Base-by-base conservation (phyloP, 2,888 invertebrate genomes). In the Autographa pulchrina region DNA sequence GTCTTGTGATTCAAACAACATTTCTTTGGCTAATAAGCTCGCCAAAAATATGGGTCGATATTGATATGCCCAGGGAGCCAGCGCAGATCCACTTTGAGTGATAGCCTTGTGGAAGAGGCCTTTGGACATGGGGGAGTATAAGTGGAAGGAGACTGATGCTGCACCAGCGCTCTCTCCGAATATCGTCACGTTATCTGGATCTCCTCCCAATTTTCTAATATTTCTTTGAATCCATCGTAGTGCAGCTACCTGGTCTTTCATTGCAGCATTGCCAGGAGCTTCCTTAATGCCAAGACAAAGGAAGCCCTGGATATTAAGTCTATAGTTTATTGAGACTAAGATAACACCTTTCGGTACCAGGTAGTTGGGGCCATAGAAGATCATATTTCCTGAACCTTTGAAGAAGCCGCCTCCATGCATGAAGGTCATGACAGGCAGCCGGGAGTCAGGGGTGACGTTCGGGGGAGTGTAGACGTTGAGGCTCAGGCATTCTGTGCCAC, bases 81-180 rank as follows among this genome's bases (percentile, higher is more conserved):
- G 66, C 0, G 94, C 89, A 0, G 95, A 94, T 2, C 95, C 95
- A 73, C 95, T 94, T 70, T 94, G 92, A 32, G 90, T 77, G 16
- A 95, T 94, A 0, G 91, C 94, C 85, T 89, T 93, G 59, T 94
- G 92, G 65, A 94, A 95, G 0, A 94, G 81, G 0, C 93, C 94
- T 77, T 88, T 92, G 0, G 94, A 91, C 92, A 93, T 92, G 0
- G 91, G 91, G 3, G 95, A 94, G 0, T 94, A 73, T 2, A 93
- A 62, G 20, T 93, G 94, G 18, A 84, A 92, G 0, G 95, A 94
- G 1, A 94, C 91, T 0, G 95, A 91, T 0, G 89, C 85, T 0
- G 86, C 91, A 1, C 95, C 95, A 68, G 95, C 95, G 61, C 95
- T 95, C 76, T 94, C 94, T 0, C 95, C 95, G 71, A 94, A 93